These are phyloP conservation scores for Sapayoa aenigma DNA, from an alignment of 2,113 vertebrate species.

Conservation along the genomic window DNA sequence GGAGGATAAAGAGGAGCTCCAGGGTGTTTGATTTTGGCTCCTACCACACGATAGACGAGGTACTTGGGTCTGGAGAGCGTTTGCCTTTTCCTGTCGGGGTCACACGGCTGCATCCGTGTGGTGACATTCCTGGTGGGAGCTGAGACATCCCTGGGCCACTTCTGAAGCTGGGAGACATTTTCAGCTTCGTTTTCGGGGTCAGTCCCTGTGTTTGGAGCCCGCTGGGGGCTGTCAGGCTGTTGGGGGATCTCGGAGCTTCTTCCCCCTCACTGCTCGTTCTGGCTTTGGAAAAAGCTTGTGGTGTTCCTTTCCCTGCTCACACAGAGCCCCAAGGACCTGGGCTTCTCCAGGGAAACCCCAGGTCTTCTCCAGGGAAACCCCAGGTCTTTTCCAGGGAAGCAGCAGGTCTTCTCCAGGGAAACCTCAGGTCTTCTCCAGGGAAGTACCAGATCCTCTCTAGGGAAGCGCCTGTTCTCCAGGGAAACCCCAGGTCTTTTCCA, in stretches of 20 bases:
- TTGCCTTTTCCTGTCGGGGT: background rate
- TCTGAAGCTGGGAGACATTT: background rate
- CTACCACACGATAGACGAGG: slow-evolving; percentile 86
- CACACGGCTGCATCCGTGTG: rapidly evolving
- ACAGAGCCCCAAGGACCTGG: background rate
- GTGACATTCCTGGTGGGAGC: rapidly evolving
- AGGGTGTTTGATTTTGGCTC: slow-evolving; percentile 75
- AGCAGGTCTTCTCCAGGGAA: background rate
- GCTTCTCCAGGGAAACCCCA: background rate
- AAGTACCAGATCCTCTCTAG: background rate
- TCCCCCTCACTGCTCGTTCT: rapidly evolving
- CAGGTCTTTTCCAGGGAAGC: background rate
- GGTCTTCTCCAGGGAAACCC: background rate
- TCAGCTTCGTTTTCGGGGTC: background rate
- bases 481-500: background rate
- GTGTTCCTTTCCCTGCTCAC: background rate
- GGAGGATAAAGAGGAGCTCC: slow-evolving; percentile 65
- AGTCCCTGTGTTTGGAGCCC: background rate
- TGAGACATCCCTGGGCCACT: rapidly evolving
- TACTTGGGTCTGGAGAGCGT: background rate
- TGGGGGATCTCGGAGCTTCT: background rate
- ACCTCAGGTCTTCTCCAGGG: too few species aligned
- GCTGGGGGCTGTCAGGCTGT: background rate
- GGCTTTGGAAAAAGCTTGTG: background rate
- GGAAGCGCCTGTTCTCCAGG: background rate